Evolutionary conservation across 1,140 invertebrate genomes (phyloP).

Genomic region (Sogatella furcifera): DNA sequence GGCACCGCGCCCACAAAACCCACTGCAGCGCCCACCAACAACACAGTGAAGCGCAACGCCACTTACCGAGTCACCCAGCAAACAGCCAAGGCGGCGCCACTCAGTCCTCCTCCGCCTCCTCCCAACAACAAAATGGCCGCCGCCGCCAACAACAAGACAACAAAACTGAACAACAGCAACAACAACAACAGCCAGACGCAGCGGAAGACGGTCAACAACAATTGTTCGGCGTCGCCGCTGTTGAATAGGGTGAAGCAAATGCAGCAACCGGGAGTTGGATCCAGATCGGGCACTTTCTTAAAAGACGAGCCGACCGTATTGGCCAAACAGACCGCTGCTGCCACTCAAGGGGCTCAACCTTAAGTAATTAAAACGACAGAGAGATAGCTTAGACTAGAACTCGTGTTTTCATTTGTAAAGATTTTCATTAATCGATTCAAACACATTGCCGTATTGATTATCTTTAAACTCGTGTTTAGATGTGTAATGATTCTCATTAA

Average conservation of each 20-base stretch:
- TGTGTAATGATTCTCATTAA: too few relatives aligned
- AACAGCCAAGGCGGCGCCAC: not conserved
- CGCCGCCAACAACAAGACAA: not conserved
- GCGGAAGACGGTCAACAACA: constrained; percentile 6
- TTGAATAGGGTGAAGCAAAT: not conserved
- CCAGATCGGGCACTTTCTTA: constrained; percentile 55
- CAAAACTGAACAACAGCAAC: constrained; percentile 32
- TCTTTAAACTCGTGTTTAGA: too few relatives aligned
- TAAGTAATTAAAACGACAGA: too few relatives aligned
- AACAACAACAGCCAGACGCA: constrained; percentile 23
- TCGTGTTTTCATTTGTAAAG: too few relatives aligned
- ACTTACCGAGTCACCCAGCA: constrained; percentile 18
- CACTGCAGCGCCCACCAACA: not conserved
- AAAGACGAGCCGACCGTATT: constrained; percentile 54
- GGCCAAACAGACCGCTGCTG: constrained; percentile 28
- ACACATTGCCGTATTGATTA: too few relatives aligned
- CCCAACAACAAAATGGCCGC: not conserved
- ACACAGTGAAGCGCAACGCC: constrained; percentile 9
- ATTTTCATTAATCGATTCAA: too few relatives aligned
- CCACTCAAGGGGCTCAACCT: too few relatives aligned
- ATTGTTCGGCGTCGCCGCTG: not conserved
- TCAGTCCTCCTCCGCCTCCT: not conserved
- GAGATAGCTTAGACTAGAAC: too few relatives aligned
- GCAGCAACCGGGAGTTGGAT: constrained; percentile 32
- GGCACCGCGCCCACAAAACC: not conserved